Conservation (phyloP, 2,797 vertebrate species). For the Sandelia bainsii region DNA sequence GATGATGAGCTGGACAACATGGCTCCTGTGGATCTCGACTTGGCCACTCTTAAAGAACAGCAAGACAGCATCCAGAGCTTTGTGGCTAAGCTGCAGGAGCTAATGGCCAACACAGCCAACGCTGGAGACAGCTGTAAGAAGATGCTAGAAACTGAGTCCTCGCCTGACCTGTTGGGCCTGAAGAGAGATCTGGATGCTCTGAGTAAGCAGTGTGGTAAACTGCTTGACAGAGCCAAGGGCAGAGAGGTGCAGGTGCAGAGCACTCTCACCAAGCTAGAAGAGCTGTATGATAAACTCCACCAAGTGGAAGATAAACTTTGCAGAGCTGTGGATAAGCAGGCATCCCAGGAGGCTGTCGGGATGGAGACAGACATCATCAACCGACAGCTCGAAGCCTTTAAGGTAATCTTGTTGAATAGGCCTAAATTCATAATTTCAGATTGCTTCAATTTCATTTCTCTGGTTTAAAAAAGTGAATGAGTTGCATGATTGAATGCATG, state of each 20-base stretch:
- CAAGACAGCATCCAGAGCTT: constrained; percentile 87
- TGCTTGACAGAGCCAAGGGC: constrained; percentile 91
- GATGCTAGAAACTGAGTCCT: constrained; percentile 91
- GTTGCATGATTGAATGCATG: neutral
- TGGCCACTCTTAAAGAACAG: constrained; percentile 84
- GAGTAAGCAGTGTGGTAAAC: constrained; percentile 95
- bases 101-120: constrained; percentile 88
- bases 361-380: constrained; percentile 97
- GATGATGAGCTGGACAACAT: constrained; percentile 97
- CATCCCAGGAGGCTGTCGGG: constrained; percentile 92
- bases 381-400: constrained; percentile 93
- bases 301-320: constrained; percentile 83
- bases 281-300: constrained; percentile 88
- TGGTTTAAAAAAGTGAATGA: neutral
- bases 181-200: constrained; percentile 95
- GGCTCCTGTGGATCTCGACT: constrained; percentile 89
- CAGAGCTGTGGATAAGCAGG: constrained; percentile 88
- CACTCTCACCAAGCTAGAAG: constrained; percentile 86
- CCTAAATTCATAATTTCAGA: neutral
- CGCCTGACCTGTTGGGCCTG: constrained; percentile 93
- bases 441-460: neutral
- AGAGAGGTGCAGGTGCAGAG: constrained; percentile 88
- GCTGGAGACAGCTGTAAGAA: constrained; percentile 92
- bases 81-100: constrained; percentile 88
- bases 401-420: constrained; percentile 83